Evolutionary conservation across 2,113 vertebrate genomes (phyloP), one percentile per base, ranked within the genome.

Genomic region (Cyprinodon tularosa): DNA sequence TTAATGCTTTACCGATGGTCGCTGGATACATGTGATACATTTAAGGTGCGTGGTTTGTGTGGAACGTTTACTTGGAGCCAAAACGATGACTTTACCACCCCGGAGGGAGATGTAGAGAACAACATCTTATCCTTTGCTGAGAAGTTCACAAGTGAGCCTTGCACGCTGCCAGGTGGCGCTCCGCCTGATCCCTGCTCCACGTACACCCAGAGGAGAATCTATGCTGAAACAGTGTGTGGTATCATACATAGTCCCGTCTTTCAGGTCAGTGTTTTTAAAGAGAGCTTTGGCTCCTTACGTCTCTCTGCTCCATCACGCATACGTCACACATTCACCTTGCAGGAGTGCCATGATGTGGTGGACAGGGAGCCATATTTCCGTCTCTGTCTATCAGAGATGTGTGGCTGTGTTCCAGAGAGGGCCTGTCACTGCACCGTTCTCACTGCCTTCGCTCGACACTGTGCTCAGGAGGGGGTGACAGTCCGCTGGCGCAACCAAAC

Each of bases 31-130:
- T 6, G 3, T 71, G 22, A 9, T 80, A 12, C 39, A 3, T 71
- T 62, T 1, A 75, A 97, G 97, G 96, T 98, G 2, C 96, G 95
- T 0, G 97, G 97, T 1, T 90, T 99, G 13, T 98, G 97, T 9
- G 96, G 96, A 45, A 98, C 97, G 1, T 94, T 96, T 81, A 97
- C 94, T 47, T 96, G 97, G 94, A 96, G 92, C 89, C 96, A 96
- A 91, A 92, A 93, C 1, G 97, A 98, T 0, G 97, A 99, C 68
- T 99, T 98, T 86, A 94, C 93, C 79, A 97, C 96, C 0, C 96
- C 96, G 0, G 95, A 91, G 0, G 96, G 98, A 0, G 96, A 99
- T 0, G 92, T 97, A 74, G 98, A 98, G 81, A 91, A 73, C 86
- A 91, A 91, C 0, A 63, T 93, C 0, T 0, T 90, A 0, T 94